phyloP scores from a whole-genome alignment of 1,140 invertebrate genomes.

The Cotesia typhae region DNA sequence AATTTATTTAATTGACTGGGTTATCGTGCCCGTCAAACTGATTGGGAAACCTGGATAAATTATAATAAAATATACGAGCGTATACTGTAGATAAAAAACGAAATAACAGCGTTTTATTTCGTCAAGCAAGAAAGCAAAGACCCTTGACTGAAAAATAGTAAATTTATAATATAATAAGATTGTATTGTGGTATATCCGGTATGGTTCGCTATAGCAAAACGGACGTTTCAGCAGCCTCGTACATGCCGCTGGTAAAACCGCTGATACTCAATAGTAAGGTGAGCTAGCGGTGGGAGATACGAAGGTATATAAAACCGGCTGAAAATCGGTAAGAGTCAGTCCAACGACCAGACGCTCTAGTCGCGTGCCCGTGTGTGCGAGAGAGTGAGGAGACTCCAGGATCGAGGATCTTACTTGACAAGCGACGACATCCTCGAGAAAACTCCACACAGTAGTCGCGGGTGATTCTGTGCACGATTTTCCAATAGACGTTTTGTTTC shows the following conservation, averaged over 20 bases:
- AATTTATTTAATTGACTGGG: too few species aligned
- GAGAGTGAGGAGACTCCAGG: slow-evolving; percentile 50
- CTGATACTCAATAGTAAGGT: too few species aligned
- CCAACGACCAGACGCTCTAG: slow-evolving; percentile 64
- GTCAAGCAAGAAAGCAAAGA: not conserved
- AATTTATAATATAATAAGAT: not conserved
- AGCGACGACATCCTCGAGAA: too few species aligned
- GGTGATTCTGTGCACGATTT: slow-evolving; percentile 62
- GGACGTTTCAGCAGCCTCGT: slow-evolving; percentile 16
- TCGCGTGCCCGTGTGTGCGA: slow-evolving; percentile 57
- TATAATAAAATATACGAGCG: too few species aligned
- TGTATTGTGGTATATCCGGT: slow-evolving; percentile 16
- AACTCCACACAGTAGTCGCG: slow-evolving; percentile 45
- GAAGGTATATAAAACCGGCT: slow-evolving; percentile 66
- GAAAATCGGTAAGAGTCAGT: slow-evolving; percentile 52
- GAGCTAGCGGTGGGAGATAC: slow-evolving; percentile 58
- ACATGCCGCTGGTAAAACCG: slow-evolving; percentile 13
- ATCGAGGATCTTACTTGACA: slow-evolving; percentile 26
- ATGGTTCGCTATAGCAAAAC: not conserved
- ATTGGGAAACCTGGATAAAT: too few species aligned
- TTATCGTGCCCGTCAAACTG: too few species aligned
- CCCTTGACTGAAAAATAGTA: not conserved
- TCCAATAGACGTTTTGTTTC: slow-evolving; percentile 34
- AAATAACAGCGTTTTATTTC: too few species aligned
- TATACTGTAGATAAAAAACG: not conserved